Conservation (phyloP, 2,888 invertebrate genomes). For the Cryptocephalus primarius region DNA sequence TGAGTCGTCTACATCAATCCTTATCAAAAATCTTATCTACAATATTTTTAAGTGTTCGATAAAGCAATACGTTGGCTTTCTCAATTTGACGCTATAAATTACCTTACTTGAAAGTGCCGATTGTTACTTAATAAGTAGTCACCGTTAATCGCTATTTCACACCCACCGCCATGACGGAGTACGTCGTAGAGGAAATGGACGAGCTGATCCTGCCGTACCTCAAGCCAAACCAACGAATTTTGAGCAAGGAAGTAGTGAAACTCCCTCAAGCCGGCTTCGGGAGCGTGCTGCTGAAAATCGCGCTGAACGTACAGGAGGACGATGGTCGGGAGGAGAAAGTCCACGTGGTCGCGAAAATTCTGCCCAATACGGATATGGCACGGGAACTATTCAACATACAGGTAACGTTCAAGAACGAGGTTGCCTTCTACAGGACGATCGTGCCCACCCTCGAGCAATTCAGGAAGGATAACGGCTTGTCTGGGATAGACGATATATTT, state of each 20-base stretch:
- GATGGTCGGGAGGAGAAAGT: conserved; percentile 3
- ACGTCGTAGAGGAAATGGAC: neutral
- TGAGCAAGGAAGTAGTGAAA: conserved; percentile 8
- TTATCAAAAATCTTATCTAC: too few relatives aligned
- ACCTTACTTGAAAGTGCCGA: too few relatives aligned
- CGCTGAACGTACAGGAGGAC: conserved; percentile 1
- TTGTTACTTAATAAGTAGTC: too few relatives aligned
- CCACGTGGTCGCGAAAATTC: conserved; percentile 9
- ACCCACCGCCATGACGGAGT: neutral
- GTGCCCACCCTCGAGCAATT: conserved; percentile 24
- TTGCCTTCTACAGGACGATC: conserved; percentile 38
- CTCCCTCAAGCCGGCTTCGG: conserved; percentile 5
- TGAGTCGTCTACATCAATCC: too few relatives aligned
- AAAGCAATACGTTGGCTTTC: too few relatives aligned
- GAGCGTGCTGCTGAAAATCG: conserved; percentile 8
- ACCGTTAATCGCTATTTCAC: too few relatives aligned
- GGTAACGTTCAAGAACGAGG: conserved; percentile 37
- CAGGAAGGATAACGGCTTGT: neutral
- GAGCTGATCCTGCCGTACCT: neutral
- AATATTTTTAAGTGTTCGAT: too few relatives aligned
- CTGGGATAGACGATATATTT: neutral
- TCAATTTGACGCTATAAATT: too few relatives aligned
- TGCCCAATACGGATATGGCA: conserved; percentile 7
- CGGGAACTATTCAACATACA: conserved; percentile 38
- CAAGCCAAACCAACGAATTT: neutral